These are phyloP conservation scores for Anorthoa munda DNA, from an alignment of 2,888 invertebrate species.

Conservation along the genomic window DNA sequence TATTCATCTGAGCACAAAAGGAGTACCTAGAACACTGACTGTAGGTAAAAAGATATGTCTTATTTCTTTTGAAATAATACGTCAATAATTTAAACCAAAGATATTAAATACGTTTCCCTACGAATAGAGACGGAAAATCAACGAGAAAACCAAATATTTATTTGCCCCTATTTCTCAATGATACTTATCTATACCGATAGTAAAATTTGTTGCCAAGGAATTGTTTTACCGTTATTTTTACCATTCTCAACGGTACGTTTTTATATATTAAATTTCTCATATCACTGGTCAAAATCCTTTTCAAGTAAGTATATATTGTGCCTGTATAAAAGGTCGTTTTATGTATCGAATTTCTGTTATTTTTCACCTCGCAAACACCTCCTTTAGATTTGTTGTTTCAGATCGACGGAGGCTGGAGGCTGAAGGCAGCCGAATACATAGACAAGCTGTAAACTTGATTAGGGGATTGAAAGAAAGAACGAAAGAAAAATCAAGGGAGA, in stretches of 20 bases:
- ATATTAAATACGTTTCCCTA: background rate
- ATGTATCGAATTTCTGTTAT: slow-evolving; percentile 53
- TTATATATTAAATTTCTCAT: slow-evolving; percentile 41
- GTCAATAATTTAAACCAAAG: background rate
- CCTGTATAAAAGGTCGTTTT: slow-evolving; percentile 34
- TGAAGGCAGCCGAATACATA: slow-evolving; percentile 76
- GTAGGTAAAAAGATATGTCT: background rate
- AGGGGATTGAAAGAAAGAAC: slow-evolving; percentile 83
- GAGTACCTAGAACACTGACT: slow-evolving; percentile 3
- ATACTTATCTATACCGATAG: background rate
- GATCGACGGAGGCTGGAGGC: slow-evolving; percentile 65
- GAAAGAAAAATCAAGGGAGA: slow-evolving; percentile 82
- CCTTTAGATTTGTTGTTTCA: slow-evolving; percentile 58
- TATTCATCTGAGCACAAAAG: slow-evolving; percentile 46
- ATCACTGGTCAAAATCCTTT: slow-evolving; percentile 35
- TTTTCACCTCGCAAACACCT: slow-evolving; percentile 52
- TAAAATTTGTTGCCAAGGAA: slow-evolving; percentile 1
- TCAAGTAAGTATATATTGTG: slow-evolving; percentile 25
- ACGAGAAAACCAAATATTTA: background rate
- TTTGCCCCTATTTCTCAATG: slow-evolving; percentile 1
- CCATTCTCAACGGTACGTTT: slow-evolving; percentile 13
- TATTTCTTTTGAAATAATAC: slow-evolving; percentile 15
- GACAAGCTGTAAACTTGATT: slow-evolving; percentile 84
- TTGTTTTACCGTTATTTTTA: slow-evolving; percentile 23
- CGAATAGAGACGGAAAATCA: background rate